phyloP scores from a whole-genome alignment of 2,888 invertebrate genomes.

The Entomobrya multifasciata region DNA sequence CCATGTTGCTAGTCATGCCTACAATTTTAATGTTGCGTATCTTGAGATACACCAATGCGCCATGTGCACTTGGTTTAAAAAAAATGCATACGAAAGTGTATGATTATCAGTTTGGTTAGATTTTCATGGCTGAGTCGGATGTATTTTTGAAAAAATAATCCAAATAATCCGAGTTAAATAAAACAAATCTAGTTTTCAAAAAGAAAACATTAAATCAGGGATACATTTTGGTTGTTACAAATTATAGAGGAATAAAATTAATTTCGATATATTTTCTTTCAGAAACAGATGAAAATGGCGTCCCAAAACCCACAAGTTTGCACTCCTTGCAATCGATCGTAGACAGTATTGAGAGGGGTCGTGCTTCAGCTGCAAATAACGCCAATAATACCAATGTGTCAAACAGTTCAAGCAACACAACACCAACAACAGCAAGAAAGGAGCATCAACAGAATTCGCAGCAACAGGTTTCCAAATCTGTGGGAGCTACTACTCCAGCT shows the following conservation, averaged over 20 bases:
- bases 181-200: no score
- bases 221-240: no score
- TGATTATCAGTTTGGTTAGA: no score
- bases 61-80: background rate
- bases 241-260: no score
- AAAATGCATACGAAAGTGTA: background rate
- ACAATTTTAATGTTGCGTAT: constrained; percentile 50
- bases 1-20: constrained; percentile 36
- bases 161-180: no score
- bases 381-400: background rate
- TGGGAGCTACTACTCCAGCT: background rate
- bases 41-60: constrained; percentile 40
- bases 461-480: constrained; percentile 29
- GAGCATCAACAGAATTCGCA: background rate
- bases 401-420: background rate
- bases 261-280: background rate
- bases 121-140: no score
- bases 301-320: constrained; percentile 46
- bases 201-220: no score
- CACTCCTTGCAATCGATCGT: constrained; percentile 54
- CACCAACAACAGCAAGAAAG: background rate
- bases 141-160: no score
- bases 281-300: constrained; percentile 69
- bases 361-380: background rate
- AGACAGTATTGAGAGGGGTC: constrained; percentile 53